Evolutionary conservation across 2,113 vertebrate species (phyloP).

Genomic region (Sinocyclocheilus maitianheensis): DNA sequence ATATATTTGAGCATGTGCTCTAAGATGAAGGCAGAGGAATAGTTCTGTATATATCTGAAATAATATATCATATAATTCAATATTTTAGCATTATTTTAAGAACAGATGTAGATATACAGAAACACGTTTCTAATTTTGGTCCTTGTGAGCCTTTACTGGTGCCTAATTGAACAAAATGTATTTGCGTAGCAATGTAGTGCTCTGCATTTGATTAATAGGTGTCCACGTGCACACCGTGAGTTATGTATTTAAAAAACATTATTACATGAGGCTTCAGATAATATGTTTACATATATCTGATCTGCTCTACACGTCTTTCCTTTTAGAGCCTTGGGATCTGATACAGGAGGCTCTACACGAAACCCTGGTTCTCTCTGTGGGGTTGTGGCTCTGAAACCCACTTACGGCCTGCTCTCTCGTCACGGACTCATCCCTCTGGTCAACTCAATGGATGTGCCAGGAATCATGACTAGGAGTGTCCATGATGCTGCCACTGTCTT

Average conservation of each 20-base stretch:
- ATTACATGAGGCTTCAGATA: neutral
- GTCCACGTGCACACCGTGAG: neutral
- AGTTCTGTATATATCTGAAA: conserved; percentile 54
- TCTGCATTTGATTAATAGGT: neutral
- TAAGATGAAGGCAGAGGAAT: neutral
- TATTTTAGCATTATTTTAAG: no score
- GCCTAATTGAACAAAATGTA: neutral
- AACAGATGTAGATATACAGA: neutral
- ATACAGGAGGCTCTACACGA: conserved; percentile 95
- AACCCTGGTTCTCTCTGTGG: conserved; percentile 93
- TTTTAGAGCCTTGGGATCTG: conserved; percentile 87
- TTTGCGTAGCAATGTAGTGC: neutral
- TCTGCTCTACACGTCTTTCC: neutral
- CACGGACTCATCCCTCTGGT: conserved; percentile 97
- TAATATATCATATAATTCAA: neutral
- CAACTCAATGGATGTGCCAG: conserved; percentile 98
- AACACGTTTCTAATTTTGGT: neutral
- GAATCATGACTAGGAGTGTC: conserved; percentile 89
- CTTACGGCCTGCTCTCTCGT: conserved; percentile 92
- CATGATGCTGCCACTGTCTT: conserved; percentile 83
- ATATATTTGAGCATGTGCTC: neutral
- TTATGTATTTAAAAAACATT: neutral
- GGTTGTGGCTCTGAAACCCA: conserved; percentile 91
- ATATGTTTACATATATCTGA: neutral
- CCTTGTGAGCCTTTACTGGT: neutral